These are phyloP conservation scores for Seira sanloemensis DNA, from an alignment of 2,888 invertebrate species.

Conservation along the genomic window DNA sequence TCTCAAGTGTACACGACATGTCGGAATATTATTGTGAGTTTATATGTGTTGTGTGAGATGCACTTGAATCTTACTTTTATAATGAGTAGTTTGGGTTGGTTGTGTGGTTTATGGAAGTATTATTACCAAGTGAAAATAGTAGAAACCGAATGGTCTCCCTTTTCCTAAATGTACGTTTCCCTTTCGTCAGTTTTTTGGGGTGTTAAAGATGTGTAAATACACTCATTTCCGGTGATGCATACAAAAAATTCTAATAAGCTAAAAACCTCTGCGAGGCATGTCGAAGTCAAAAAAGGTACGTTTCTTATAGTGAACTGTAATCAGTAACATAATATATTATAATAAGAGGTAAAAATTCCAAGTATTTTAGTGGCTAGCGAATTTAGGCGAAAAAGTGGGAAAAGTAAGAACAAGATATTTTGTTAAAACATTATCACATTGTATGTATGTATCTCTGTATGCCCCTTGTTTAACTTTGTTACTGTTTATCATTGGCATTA, in stretches of 20 bases:
- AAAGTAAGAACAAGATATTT: neutral
- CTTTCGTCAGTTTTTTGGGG: too few species aligned
- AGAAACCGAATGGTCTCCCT: conserved; percentile 48
- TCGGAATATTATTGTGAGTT: too few species aligned
- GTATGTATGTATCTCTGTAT: too few species aligned
- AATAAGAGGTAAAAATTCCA: neutral
- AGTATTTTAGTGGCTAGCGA: neutral
- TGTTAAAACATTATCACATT: too few species aligned
- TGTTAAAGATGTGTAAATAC: conserved; percentile 26
- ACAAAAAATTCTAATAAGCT: neutral
- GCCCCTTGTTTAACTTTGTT: neutral
- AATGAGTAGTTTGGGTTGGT: neutral
- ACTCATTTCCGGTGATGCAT: conserved; percentile 48
- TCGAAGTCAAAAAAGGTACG: neutral
- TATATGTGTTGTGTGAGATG: neutral
- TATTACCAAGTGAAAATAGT: neutral
- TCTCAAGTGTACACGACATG: too few species aligned
- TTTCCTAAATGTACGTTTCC: too few species aligned
- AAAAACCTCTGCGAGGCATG: neutral
- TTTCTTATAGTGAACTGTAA: neutral
- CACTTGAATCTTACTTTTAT: neutral
- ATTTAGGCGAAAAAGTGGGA: neutral
- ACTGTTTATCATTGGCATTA: neutral
- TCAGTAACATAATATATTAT: neutral
- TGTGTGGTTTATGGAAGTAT: neutral